Percentiles rank a stretch among this genome's conserved stretches.
Conservation (phyloP, 2,113 vertebrate genomes). For the Egretta garzetta region DNA sequence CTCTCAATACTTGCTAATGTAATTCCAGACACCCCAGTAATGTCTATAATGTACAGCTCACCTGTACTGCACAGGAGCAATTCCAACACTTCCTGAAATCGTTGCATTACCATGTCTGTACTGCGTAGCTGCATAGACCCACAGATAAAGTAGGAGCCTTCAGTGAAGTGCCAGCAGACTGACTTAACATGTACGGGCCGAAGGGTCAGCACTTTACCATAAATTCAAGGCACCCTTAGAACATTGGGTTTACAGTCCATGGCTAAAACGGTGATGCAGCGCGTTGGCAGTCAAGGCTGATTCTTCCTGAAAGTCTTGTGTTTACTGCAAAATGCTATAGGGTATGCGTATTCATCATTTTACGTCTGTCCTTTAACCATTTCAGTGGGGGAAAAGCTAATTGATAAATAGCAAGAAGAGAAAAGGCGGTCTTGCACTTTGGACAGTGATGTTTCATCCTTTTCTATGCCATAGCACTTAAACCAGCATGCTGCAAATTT, state of each 20-base stretch:
- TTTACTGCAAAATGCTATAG: neutral
- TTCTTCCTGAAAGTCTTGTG: neutral
- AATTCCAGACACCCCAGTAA: neutral
- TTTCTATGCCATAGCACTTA: neutral
- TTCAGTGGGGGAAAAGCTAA: neutral
- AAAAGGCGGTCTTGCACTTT: neutral
- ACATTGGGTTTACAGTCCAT: fast-evolving
- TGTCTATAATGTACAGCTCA: neutral
- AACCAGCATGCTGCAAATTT: neutral
- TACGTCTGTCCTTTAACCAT: neutral
- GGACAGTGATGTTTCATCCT: neutral
- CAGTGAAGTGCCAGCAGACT: neutral
- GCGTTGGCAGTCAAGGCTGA: neutral
- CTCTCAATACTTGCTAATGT: neutral
- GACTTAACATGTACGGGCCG: neutral
- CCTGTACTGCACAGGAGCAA: neutral
- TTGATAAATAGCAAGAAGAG: neutral
- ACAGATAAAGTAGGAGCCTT: neutral
- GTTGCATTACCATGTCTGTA: no score
- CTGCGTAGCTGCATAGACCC: neutral
- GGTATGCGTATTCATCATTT: neutral
- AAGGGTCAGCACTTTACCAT: neutral
- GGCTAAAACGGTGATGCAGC: neutral
- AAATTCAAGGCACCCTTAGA: neutral
- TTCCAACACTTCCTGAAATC: neutral